Base-by-base conservation (phyloP, 2,113 vertebrate species). In the Nannospalax galili region DNA sequence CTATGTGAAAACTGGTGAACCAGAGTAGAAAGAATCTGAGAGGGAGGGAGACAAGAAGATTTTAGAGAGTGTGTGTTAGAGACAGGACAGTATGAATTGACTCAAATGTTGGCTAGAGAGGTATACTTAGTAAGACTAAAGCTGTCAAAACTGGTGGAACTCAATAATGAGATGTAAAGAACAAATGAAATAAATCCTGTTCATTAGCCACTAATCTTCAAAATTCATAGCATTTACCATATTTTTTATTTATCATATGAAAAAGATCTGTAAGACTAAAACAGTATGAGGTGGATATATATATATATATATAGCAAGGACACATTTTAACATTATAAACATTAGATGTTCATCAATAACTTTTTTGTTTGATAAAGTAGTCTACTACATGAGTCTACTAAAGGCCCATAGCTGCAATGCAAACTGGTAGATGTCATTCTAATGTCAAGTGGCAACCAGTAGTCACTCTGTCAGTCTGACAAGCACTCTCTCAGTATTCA, bases 381-480 rank as follows among this genome's bases (percentile, higher is more conserved):
- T 16, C 16, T 95, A 77, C 93, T 91, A 85, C 30, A 80, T 37
- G 67, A 90, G 70, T 86, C 48, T 95, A 48, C 86, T 95, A 42
- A 96, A 97, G 69, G 90, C 69, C 87, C 77, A 90, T 0, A 3
- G 73, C 84, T 88, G 42, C 67, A 85, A 96, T 16, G 40, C 87
- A 95, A 80, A 80, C 88, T 97, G 92, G 80, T 85, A 94, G 90
- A 72, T 95, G 72, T 88, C 48, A 4, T 32, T 97, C 40, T 89
- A 65, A 92, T 95, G 95, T 94, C 94, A 97, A 97, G 73, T 95
- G 88, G 93, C 94, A 95, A 92, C 62, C 81, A 93, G 73, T 2
- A 94, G 94, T 95, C 95, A 96, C 37, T 93, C 91, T 96, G 96
- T 96, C 92, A 97, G 78, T 93, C 84, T 97, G 92, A 93, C 78